Evolutionary conservation across 37 sponge, comb jelly and placozoan genomes (phyloP), one percentile per base, ranked within the genome.

Genomic region (Chondrilla cf. caribensis): DNA sequence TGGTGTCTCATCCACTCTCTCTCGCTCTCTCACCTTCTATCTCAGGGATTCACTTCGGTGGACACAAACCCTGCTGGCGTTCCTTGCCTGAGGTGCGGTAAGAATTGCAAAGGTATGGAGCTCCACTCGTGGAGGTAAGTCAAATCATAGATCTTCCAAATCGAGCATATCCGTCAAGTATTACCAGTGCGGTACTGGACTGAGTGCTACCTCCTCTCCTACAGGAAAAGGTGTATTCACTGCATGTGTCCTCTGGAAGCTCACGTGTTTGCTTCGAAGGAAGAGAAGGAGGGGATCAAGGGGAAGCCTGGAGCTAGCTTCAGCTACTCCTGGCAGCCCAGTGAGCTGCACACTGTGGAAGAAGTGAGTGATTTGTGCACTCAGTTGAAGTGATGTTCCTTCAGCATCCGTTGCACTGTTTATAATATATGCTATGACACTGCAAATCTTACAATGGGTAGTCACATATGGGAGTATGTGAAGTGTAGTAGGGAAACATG

Each of bases 121-220:
- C 78, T 82, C n/a, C 96, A 95, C 78, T 39, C 78, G 14, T 95
- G 96, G 96, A 87, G 95, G 95, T 91, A 84, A 80, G 82, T 18
- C 24, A 42, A 24, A 39, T 8, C 11, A 11, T 47, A 47, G 9
- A 47, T 29, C 9, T 5, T 81, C 18, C 44, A 7, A 41, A 0
- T 37, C 47, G 11, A 28, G 37, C 9, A 72, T 19, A 72, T 32
- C 39, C 26, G 6, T 40, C 19, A 15, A 39, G 51, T 47, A 6
- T 14, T 47, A 47, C 6, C 51, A 47, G 6, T 47, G 11, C 11
- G 11, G 51, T 47, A 47, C 11, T 47, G 51, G 11, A 47, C 6
- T 47, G 51, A 47, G 51, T 47, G 51, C 11, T 11, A 14, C 51
- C 51, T 47, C 11, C 11, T 62, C 62, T 60, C 60, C 31, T 60